These are phyloP conservation scores for Gymnocheta viridis DNA, from an alignment of 2,888 invertebrate genomes.

Conservation along the genomic window DNA sequence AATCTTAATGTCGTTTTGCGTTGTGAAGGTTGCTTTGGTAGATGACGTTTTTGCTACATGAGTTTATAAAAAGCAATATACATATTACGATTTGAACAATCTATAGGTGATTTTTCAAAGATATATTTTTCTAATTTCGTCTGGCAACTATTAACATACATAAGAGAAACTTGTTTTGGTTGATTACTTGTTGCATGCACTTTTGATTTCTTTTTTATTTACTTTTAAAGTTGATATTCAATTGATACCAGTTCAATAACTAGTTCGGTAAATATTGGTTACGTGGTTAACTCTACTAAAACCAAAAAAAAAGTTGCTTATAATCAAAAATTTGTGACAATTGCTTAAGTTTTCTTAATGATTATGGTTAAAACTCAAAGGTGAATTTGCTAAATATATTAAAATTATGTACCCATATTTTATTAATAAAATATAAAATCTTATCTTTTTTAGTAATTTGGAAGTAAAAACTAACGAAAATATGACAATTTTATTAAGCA, in stretches of 20 bases:
- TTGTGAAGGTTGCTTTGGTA: too few species aligned
- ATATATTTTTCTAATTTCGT: not conserved
- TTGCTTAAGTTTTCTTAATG: slow-evolving; percentile 13
- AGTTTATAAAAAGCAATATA: too few species aligned
- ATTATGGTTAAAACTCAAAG: slow-evolving; percentile 58
- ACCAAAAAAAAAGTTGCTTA: not conserved
- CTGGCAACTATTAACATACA: not conserved
- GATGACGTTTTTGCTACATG: too few species aligned
- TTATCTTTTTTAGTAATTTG: slow-evolving; percentile 31
- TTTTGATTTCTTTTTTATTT: not conserved
- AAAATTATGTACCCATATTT: not conserved
- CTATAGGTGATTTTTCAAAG: too few species aligned
- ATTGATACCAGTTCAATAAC: slow-evolving; percentile 84
- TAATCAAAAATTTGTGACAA: too few species aligned
- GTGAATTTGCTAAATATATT: slow-evolving; percentile 39
- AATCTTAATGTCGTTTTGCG: too few species aligned
- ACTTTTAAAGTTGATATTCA: not conserved
- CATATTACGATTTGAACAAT: too few species aligned
- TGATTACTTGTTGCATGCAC: not conserved
- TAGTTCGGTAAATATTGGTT: slow-evolving; percentile 49
- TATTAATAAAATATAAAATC: not conserved
- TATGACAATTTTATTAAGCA: slow-evolving; percentile 49
- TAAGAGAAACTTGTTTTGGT: not conserved
- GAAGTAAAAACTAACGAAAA: slow-evolving; percentile 32
- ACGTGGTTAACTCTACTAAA: slow-evolving; percentile 57